phyloP scores from a whole-genome alignment of 2,888 invertebrate genomes.

The Patella depressa region DNA sequence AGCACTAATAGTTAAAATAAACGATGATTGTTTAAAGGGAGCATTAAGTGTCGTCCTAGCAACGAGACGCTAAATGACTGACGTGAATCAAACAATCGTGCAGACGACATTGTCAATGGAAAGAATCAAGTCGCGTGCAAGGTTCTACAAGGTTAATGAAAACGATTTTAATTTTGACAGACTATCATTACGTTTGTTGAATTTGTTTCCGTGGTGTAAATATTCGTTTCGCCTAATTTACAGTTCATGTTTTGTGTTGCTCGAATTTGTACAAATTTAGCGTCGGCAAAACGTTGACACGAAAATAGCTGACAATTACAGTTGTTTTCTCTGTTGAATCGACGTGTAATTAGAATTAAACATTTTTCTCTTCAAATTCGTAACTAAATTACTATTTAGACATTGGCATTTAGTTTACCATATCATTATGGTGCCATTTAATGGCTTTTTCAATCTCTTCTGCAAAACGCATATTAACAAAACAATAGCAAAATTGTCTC shows the following conservation, averaged over 20 bases:
- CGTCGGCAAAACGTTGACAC: not conserved
- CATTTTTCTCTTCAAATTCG: no score
- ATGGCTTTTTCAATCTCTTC: no score
- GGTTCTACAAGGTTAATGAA: conserved; percentile 7
- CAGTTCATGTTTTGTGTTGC: conserved; percentile 7
- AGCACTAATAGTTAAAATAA: conserved; percentile 2
- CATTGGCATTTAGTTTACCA: no score
- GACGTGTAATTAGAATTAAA: no score
- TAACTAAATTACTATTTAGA: no score
- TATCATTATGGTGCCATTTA: no score
- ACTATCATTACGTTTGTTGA: conserved; percentile 23
- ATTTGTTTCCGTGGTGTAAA: conserved; percentile 23
- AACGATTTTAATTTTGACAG: conserved; percentile 9
- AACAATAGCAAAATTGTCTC: no score
- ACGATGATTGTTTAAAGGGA: conserved; percentile 5
- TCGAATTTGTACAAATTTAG: conserved; percentile 3
- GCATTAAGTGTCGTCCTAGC: conserved; percentile 5
- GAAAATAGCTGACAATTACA: not conserved
- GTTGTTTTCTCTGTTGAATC: not conserved
- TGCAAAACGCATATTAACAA: no score
- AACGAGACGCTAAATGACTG: conserved; percentile 9
- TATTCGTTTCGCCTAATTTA: conserved; percentile 13
- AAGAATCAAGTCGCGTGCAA: conserved; percentile 9
- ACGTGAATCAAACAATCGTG: conserved; percentile 5
- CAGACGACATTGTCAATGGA: conserved; percentile 3